phyloP scores from a whole-genome alignment of 2,113 vertebrate genomes.

The Paraplagusia blochii region DNA sequence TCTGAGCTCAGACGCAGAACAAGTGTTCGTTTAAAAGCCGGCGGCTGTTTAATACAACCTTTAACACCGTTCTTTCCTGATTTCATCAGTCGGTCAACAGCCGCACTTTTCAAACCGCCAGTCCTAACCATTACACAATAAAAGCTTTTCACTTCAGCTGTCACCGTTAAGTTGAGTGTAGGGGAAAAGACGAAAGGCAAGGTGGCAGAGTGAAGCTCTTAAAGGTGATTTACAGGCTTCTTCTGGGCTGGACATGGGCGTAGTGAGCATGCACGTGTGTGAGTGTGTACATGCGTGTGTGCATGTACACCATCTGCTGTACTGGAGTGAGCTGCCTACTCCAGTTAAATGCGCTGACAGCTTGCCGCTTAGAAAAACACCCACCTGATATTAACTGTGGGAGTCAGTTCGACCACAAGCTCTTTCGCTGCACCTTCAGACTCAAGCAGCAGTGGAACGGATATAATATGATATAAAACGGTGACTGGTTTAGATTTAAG shows the following conservation, averaged over 20 bases:
- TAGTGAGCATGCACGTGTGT: slow-evolving; percentile 1
- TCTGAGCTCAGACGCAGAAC: not conserved
- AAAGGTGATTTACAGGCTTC: slow-evolving; percentile 34
- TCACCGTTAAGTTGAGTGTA: slow-evolving; percentile 12
- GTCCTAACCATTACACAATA: not conserved
- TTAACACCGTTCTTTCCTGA: not conserved
- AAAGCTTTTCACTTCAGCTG: slow-evolving; percentile 27
- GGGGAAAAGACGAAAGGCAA: slow-evolving; percentile 15
- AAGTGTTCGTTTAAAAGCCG: not conserved
- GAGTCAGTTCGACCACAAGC: slow-evolving; percentile 16
- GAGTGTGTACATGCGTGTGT: slow-evolving; percentile 1
- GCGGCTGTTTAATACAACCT: not conserved
- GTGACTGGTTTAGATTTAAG: too few species aligned
- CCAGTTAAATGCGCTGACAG: slow-evolving; percentile 31
- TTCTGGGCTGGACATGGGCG: slow-evolving; percentile 1
- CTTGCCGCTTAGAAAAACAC: slow-evolving; percentile 30
- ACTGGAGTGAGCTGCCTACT: slow-evolving; percentile 28
- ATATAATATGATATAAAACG: too few species aligned
- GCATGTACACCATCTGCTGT: slow-evolving; percentile 30
- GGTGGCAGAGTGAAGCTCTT: slow-evolving; percentile 39
- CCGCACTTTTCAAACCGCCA: slow-evolving; percentile 1
- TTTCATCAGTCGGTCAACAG: not conserved
- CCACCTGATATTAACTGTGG: slow-evolving; percentile 37
- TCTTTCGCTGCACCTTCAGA: slow-evolving; percentile 26
- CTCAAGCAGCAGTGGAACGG: not conserved